These are phyloP conservation scores for Notamacropus eugenii DNA, from an alignment of 2,797 vertebrate genomes.

Conservation along the genomic window DNA sequence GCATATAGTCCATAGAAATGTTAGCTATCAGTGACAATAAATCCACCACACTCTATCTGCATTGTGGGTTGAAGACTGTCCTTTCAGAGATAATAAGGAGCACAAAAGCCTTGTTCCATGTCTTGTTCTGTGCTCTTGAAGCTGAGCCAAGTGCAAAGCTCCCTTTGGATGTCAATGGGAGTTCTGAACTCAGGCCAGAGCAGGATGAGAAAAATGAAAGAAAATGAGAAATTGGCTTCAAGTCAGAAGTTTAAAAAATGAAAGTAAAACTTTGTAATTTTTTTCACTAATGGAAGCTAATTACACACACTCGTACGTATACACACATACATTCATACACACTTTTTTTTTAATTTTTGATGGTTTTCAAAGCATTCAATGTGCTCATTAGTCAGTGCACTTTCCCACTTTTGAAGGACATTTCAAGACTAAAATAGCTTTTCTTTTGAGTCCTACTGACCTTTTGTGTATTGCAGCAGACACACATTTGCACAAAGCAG, in stretches of 20 bases:
- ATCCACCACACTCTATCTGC: neutral
- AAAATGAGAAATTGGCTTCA: conserved; percentile 51
- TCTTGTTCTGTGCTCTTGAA: conserved; percentile 35
- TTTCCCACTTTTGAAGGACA: conserved; percentile 37
- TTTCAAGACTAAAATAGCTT: conserved; percentile 26
- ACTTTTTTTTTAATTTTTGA: neutral
- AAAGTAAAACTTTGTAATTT: conserved; percentile 57
- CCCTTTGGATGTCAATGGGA: conserved; percentile 45
- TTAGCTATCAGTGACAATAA: conserved; percentile 13
- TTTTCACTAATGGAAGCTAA: conserved; percentile 57
- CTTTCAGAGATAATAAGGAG: conserved; percentile 41
- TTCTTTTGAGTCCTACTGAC: conserved; percentile 48
- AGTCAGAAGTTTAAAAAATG: conserved; percentile 53
- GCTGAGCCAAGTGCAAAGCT: conserved; percentile 57
- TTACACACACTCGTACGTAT: neutral
- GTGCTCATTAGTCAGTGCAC: conserved; percentile 38
- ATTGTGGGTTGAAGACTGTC: neutral
- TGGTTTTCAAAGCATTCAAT: conserved; percentile 45
- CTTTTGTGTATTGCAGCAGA: neutral
- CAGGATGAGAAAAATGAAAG: conserved; percentile 46
- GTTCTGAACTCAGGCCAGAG: conserved; percentile 55
- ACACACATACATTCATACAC: too few species aligned
- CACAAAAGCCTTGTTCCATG: neutral
- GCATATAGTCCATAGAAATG: neutral
- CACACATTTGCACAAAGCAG: neutral